These are phyloP conservation scores for Urocyon cinereoargenteus DNA, from an alignment of 2,797 vertebrate species.

Conservation along the genomic window DNA sequence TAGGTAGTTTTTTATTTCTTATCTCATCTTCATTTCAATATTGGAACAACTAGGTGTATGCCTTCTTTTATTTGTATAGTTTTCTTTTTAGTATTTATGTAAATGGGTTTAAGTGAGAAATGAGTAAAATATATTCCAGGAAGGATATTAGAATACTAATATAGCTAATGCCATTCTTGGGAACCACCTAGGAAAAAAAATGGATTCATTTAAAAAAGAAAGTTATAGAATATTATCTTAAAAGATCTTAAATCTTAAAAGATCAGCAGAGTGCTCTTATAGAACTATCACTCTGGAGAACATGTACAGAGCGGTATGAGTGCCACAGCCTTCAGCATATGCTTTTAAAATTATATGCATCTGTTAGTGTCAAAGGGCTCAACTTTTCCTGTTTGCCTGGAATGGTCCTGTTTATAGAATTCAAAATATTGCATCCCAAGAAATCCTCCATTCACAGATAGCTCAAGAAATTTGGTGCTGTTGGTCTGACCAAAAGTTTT, in stretches of 20 bases:
- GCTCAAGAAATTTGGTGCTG: not conserved
- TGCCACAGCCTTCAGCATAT: not conserved
- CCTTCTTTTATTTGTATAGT: not conserved
- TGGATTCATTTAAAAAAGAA: not conserved
- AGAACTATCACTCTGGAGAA: not conserved
- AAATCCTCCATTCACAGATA: not conserved
- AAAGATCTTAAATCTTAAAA: not conserved
- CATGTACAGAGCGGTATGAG: too few relatives aligned
- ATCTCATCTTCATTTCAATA: not conserved
- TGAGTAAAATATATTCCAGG: conserved; percentile 16
- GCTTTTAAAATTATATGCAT: not conserved
- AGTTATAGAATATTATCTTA: not conserved
- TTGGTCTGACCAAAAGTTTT: not conserved
- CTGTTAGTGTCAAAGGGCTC: not conserved
- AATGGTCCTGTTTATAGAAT: not conserved
- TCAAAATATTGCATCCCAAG: not conserved
- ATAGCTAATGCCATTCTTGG: not conserved
- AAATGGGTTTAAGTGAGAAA: not conserved
- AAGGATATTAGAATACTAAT: not conserved
- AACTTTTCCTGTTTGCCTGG: not conserved
- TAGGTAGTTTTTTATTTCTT: conserved; percentile 1
- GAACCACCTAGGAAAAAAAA: not conserved
- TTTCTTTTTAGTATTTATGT: not conserved
- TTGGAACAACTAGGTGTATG: not conserved
- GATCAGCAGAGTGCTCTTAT: not conserved